Base-by-base conservation (phyloP, 2,797 vertebrate species). In the Bradypus variegatus region DNA sequence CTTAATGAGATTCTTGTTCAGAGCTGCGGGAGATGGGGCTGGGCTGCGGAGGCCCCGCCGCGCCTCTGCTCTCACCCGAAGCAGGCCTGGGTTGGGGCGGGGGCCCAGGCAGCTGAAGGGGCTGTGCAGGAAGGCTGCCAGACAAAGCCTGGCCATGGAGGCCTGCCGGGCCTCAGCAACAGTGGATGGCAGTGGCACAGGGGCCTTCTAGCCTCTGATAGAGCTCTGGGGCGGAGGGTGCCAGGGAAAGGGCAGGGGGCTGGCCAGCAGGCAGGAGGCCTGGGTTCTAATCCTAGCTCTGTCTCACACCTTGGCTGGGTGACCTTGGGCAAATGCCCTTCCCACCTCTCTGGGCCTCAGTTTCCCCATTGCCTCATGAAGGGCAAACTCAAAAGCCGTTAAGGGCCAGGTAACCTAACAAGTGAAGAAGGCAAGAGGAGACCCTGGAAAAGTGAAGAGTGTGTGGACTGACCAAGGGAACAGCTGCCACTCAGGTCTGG, bases 1-100 rank as follows among this genome's bases (percentile, higher is more conserved):
- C 77, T 95, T 96, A 95, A 96, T 95, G 70, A 94, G 92, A 94
- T 95, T 94, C 93, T 95, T 96, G 95, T 96, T 95, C 94, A 2
- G 90, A 95, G 80, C 95, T 92, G 95, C 88, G 14, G 95, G 95
- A 95, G 90, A 86, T 81, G 92, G 89, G 93, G 94, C 91, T 82
- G 4, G 91, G 82, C 77, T 80, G 69, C 3, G 2, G 93, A 84
- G 89, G 81, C 83, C 94, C 94, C 10, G 78, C 92, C 73, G 95
- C 0, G 89, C 60, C 93, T 93, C 88, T 93, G 92, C 94, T 96
- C 95, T 93, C 86, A 86, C 92, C 93, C 67, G 23, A 87, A 78
- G 78, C 72, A 70, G 88, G 92, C 80, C 85, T 45, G 67, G 67
- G 73, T 58, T 2, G 2, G 36, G 70, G 33, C 86, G 86, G 93